These are phyloP conservation scores for Anoncus sp. DNA, from an alignment of 2,888 invertebrate genomes.

Conservation along the genomic window DNA sequence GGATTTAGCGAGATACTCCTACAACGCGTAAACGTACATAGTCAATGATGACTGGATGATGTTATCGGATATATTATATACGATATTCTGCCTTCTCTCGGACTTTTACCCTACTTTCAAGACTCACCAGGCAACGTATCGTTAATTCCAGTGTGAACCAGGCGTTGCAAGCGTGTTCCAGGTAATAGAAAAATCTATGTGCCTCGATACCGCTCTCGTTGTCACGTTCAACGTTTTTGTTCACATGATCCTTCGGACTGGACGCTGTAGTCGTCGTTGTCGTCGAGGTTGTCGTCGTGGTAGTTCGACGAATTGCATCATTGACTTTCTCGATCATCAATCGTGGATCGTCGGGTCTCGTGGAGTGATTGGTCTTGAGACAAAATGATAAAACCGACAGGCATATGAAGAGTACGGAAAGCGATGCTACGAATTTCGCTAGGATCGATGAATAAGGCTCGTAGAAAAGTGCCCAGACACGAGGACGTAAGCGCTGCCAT, in stretches of 20 bases:
- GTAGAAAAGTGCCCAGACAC: constrained; percentile 97
- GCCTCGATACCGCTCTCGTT: constrained; percentile 82
- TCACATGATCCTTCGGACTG: constrained; percentile 8
- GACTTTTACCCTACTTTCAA: background rate
- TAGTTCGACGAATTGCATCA: constrained; percentile 55
- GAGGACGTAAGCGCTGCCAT: constrained; percentile 97
- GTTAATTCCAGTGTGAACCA: constrained; percentile 98
- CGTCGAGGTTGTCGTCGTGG: constrained; percentile 26
- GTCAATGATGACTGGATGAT: background rate
- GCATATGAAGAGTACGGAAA: constrained; percentile 98
- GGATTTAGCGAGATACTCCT: constrained; percentile 2
- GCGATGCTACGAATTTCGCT: constrained; percentile 96
- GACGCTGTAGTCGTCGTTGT: too few relatives aligned
- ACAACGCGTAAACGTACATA: background rate
- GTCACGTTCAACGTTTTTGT: constrained; percentile 34
- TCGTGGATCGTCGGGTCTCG: constrained; percentile 50
- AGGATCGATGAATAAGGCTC: constrained; percentile 97
- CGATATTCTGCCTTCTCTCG: background rate
- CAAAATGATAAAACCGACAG: constrained; percentile 98
- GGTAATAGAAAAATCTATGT: constrained; percentile 93
- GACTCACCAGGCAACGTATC: constrained; percentile 93
- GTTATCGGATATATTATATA: background rate
- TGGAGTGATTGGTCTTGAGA: constrained; percentile 93
- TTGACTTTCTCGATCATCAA: constrained; percentile 62
- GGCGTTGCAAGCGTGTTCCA: constrained; percentile 96